A percentile compares a stretch with the other conserved stretches of the same genome.
These are phyloP conservation scores for Polyommatus icarus DNA, from an alignment of 2,888 invertebrate species.

Conservation along the genomic window DNA sequence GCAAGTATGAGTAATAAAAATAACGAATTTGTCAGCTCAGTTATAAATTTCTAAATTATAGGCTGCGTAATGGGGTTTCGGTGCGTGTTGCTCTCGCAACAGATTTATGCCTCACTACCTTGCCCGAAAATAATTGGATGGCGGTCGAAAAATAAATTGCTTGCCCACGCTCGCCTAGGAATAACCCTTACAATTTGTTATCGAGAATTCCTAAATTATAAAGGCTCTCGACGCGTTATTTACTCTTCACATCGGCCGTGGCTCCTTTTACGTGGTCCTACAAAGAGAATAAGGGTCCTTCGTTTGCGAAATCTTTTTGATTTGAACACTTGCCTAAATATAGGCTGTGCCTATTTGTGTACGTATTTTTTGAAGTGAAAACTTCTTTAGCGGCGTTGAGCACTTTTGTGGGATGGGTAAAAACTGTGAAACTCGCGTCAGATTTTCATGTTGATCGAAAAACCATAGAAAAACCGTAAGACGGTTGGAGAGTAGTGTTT, in stretches of 20 bases:
- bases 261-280: constrained; percentile 34
- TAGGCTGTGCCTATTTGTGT: too few relatives aligned
- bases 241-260: constrained; percentile 41
- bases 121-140: constrained; percentile 77
- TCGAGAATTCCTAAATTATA: constrained; percentile 59
- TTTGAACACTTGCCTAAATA: neutral
- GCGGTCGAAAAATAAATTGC: constrained; percentile 75
- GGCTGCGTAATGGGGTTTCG: constrained; percentile 46
- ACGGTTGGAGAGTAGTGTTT: too few relatives aligned
- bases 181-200: constrained; percentile 65
- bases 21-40: constrained; percentile 39
- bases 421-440: too few relatives aligned
- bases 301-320: constrained; percentile 11
- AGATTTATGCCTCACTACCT: constrained; percentile 64
- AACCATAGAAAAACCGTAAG: too few relatives aligned
- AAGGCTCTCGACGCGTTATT: constrained; percentile 44
- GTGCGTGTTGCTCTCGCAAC: constrained; percentile 53
- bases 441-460: too few relatives aligned
- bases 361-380: too few relatives aligned
- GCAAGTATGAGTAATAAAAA: neutral
- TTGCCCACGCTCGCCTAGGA: constrained; percentile 51
- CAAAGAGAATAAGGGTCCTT: constrained; percentile 23
- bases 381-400: too few relatives aligned
- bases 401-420: too few relatives aligned
- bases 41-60: constrained; percentile 48